These are phyloP conservation scores for Netelia inedita DNA, from an alignment of 2,888 invertebrate genomes.

Conservation along the genomic window DNA sequence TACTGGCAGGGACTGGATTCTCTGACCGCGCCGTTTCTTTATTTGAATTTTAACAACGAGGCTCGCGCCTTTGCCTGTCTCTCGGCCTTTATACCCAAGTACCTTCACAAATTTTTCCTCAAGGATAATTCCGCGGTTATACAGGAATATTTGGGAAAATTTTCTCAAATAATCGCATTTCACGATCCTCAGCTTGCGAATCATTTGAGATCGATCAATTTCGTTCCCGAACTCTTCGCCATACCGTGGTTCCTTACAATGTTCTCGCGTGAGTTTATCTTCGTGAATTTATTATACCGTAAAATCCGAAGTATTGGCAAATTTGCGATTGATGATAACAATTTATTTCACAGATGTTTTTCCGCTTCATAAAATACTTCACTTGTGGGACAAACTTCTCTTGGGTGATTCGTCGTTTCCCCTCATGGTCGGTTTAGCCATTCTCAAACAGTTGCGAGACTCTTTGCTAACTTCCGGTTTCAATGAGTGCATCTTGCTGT, in stretches of 20 bases:
- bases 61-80: conserved; percentile 98
- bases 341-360: conserved; percentile 93
- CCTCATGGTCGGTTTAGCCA: conserved; percentile 96
- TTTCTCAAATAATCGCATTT: conserved; percentile 97
- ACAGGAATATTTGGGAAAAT: conserved; percentile 98
- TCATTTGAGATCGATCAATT: conserved; percentile 96
- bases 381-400: conserved; percentile 98
- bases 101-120: conserved; percentile 98
- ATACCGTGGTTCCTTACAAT: conserved; percentile 99
- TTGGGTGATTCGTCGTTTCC: conserved; percentile 97
- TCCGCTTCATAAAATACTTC: conserved; percentile 98
- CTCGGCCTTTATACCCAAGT: conserved; percentile 98
- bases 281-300: too few relatives aligned
- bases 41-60: conserved; percentile 98
- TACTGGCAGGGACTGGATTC: conserved; percentile 99
- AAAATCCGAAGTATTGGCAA: not conserved
- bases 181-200: conserved; percentile 97
- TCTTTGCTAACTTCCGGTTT: conserved; percentile 96
- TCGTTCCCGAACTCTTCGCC: conserved; percentile 98
- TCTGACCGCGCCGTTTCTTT: conserved; percentile 98
- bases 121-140: conserved; percentile 98
- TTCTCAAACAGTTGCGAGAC: conserved; percentile 94
- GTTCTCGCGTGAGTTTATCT: conserved; percentile 95
- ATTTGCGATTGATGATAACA: conserved; percentile 3
- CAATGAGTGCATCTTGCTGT: conserved; percentile 98